phyloP scores from a whole-genome alignment of 2,113 vertebrate genomes.

The Serilophus lunatus region DNA sequence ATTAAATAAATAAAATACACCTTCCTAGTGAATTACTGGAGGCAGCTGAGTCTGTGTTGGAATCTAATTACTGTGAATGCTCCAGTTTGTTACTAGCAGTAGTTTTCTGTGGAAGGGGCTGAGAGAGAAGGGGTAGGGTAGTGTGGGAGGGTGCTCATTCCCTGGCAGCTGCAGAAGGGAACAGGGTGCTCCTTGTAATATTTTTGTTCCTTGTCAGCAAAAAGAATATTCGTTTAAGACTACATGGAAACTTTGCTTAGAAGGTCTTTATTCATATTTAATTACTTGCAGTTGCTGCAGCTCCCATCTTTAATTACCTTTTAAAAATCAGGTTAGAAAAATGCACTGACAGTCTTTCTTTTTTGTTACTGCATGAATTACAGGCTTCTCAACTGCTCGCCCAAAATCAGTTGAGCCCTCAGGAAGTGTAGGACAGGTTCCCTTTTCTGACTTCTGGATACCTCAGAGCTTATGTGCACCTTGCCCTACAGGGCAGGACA shows the following conservation, averaged over 20 bases:
- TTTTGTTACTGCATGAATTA: conserved; percentile 52
- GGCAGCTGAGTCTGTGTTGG: conserved; percentile 61
- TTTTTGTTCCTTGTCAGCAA: conserved; percentile 69
- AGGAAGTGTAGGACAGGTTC: neutral
- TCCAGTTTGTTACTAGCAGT: conserved; percentile 45
- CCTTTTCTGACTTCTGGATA: neutral
- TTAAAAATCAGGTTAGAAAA: conserved; percentile 73
- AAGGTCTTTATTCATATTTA: conserved; percentile 80
- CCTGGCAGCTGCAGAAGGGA: conserved; percentile 62
- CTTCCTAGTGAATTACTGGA: conserved; percentile 55
- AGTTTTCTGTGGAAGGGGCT: conserved; percentile 39
- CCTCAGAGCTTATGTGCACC: neutral
- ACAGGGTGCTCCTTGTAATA: conserved; percentile 58
- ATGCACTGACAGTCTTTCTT: conserved; percentile 67
- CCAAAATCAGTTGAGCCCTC: neutral
- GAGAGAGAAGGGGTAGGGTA: neutral
- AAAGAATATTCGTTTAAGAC: conserved; percentile 59
- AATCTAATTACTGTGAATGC: conserved; percentile 68
- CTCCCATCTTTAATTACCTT: conserved; percentile 77
- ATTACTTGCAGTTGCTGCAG: conserved; percentile 71
- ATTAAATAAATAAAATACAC: conserved; percentile 55
- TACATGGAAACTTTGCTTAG: conserved; percentile 72
- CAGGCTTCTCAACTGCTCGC: neutral
- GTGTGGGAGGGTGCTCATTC: conserved; percentile 35
- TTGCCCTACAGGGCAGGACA: neutral